These are phyloP conservation scores for Tiphia femorata DNA, from an alignment of 2,888 invertebrate genomes.

Conservation along the genomic window DNA sequence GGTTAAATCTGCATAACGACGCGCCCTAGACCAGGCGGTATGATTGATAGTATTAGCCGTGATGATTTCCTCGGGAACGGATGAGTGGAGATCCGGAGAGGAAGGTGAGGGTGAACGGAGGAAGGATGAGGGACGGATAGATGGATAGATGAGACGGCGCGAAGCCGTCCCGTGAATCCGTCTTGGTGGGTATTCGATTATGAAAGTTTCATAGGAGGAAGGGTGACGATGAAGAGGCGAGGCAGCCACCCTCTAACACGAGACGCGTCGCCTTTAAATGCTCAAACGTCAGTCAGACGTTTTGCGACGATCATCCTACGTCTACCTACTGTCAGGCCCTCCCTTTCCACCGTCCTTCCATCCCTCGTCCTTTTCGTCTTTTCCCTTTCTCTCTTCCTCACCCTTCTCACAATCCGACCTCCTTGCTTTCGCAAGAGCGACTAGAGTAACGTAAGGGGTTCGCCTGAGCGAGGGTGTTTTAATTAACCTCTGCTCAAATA, in stretches of 20 bases:
- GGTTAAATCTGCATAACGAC: constrained; percentile 7
- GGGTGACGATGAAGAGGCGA: constrained; percentile 1
- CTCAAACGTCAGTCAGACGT: constrained; percentile 27
- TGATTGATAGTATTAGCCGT: constrained; percentile 13
- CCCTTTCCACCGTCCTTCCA: not conserved
- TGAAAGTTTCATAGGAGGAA: constrained; percentile 23
- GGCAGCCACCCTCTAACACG: not conserved
- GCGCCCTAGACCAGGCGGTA: no score
- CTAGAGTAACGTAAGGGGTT: no score
- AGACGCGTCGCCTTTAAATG: constrained; percentile 23
- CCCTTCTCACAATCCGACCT: not conserved
- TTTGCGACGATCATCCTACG: constrained; percentile 8
- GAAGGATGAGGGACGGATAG: not conserved
- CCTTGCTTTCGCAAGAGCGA: no score
- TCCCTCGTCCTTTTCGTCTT: not conserved
- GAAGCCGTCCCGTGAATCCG: not conserved
- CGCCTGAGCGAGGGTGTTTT: constrained; percentile 20
- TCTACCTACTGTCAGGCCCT: constrained; percentile 7
- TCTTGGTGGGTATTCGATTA: constrained; percentile 19
- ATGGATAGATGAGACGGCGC: not conserved
- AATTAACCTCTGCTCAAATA: constrained; percentile 37
- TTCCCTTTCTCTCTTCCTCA: not conserved
- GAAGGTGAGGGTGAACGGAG: not conserved
- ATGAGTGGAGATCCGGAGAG: not conserved
- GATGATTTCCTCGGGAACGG: constrained; percentile 3